Base-by-base conservation (phyloP, 1,140 invertebrate genomes). In the Arion vulgaris region DNA sequence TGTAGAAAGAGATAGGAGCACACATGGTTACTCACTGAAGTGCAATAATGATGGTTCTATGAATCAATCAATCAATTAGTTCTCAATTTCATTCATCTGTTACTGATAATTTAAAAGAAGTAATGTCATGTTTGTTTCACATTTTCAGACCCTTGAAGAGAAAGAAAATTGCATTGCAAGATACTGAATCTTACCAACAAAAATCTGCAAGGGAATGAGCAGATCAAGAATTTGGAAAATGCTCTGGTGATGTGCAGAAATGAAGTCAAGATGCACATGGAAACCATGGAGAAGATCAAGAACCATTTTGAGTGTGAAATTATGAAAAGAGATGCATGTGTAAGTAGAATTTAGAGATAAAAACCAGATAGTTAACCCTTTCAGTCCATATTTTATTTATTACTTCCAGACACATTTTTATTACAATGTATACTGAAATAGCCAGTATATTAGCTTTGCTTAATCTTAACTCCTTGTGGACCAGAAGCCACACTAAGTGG, bases 251-350 rank as follows among this genome's bases (percentile, higher is more conserved):
- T 88, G 73, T 90, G 89, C 80, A 86, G 86, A 41, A 87, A 90
- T 28, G 90, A 91, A 80, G 85, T 91, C 11, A 78, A 83, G 57
- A 87, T 85, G 28, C 88, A 89, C 57, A 82, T 90, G 17, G 83
- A 83, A 32, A 88, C 86, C 32, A 83, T 90, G 78, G 88, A 90
- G 71, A 83, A 88, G 45, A 87, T 87, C 11, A 88, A 87, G 68
- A 84, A 89, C 17, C 84, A 86, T 36, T 90, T 87, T 87, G 89
- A 91, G 17, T 84, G 78, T 71, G 89, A 90, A 72, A 75, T 90
- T 11, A 51, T 66, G 15, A 76, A 88, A 23, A 87, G 87, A 68
- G 87, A 90, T 51, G 80, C 88, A 36, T 84, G 86, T 85, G 89
- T 91, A 84, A 69, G 71, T 80, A 34, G 11, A 62, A 4, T 34